Evolutionary conservation across 2,797 vertebrate genomes (phyloP), one percentile per base, ranked within the genome.

Genomic region (Synanceia verrucosa): DNA sequence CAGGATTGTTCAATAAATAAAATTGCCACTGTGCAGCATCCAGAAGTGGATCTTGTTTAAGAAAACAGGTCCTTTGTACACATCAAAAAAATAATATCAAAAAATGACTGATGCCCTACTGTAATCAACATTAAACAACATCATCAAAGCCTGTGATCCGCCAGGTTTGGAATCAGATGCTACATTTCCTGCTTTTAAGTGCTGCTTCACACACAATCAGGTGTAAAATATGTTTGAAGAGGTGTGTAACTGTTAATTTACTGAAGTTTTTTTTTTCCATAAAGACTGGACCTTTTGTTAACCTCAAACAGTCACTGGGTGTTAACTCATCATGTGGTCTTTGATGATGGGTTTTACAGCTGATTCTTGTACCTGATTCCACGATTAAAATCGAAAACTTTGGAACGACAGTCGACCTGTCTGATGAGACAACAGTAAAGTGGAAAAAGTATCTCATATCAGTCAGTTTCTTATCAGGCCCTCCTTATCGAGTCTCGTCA

Each of bases 381-480:
- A 21, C n/a, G 37, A 11, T 52, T 24, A 36, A 19, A 58, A 61
- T 50, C 33, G n/a, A n/a, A 21, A 2, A 47, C 13, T 9, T 43
- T 16, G 29, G 6, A 36, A 33, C 18, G 44, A 29, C 31, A 43
- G 43, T 52, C 18, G 43, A 2, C 31, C 37, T 55, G 24, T 31
- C n/a, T 36, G 70, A 73, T 16, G 28, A 70, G 41, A 13, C 56
- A 16, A 46, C 2, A 18, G n/a, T 48, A 41, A 65, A 46, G 16
- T 41, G 26, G 46, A 28, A 62, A 33, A 53, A 21, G 33, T 31
- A n/a, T 37, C 36, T 70, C 24, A n/a, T 36, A 18, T 51, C 61
- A 62, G 52, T 71, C 47, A 39, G 62, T 67, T 73, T 62, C 51
- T 76, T 65, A 84, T 83, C 66, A 41, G 70, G 1, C 29, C 0